Evolutionary conservation across 1,140 invertebrate genomes (phyloP), one percentile per base, ranked within the genome.

Genomic region (Rhagoletis pomonella): DNA sequence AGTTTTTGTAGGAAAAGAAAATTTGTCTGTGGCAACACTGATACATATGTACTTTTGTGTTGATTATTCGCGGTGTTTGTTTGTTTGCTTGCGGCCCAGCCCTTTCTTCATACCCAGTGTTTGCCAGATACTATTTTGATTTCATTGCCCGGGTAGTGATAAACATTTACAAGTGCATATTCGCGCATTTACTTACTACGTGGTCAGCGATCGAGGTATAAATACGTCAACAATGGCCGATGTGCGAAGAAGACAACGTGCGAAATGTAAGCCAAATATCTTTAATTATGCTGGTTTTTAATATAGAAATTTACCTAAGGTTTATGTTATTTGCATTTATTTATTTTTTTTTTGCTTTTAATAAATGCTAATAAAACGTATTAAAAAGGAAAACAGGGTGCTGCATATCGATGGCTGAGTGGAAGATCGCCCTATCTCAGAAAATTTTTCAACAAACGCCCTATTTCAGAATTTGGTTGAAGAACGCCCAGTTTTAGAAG

Each of bases 161-260:
- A 81, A 81, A 81, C 73, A 81, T 81, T 55, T 81, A 50, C 10
- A 81, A 81, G 73, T 55, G 73, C 19, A 81, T 19, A 39, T 14
- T 62, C 17, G 29, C 1, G 10, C 19, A 81, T 55, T 81, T 81
- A 81, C 73, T 50, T 81, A 29, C 10, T 55, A 17, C 55, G 73
- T 29, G 5, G 9, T n/a, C 50, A n/a, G 9, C 47, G 10, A 81
- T 81, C 17, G 47, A 42, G 3, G 73, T 19, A 81, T 7, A 81
- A 55, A 55, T 81, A 55, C 9, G n/a, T 4, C 6, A 29, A 39
- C 73, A 17, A 81, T 81, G 73, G 73, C 47, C 44, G 73, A 81
- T 81, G 73, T 81, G 19, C 73, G 73, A 81, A 12, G 47, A 29
- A 44, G 73, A n/a, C 73, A 81, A 81, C 50, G 73, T 10, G 44